Evolutionary conservation across 2,113 vertebrate species (phyloP), one percentile per base, ranked within the genome.

Genomic region (Bagarius yarrelli): DNA sequence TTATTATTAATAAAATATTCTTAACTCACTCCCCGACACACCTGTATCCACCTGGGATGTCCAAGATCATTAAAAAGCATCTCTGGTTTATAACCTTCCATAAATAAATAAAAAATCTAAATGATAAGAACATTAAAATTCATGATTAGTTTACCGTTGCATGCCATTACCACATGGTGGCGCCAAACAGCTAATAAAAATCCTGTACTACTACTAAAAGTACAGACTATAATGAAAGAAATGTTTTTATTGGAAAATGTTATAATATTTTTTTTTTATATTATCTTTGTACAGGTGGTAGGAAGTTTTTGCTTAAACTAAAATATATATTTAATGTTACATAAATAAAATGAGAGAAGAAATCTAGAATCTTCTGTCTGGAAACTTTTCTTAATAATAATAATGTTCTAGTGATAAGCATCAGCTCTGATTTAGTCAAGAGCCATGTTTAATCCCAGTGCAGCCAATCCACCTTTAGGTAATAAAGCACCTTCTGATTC

Each of bases 401-500:
- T 81, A 69, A 36, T 57, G 9, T 76, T 81, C 12, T n/a, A 60
- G 55, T 27, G 53, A 82, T 76, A 76, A 76, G n/a, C n/a, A 56
- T 76, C 56, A 52, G 78, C 14, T 8, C 36, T 70, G 53, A 69
- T 76, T 81, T 66, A 55, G 52, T 77, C 27, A 9, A 67, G 52
- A 57, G 34, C 53, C 36, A 40, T 56, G 27, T 76, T 81, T 80
- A 71, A 71, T 61, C 71, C 69, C 53, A 34, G 44, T 69, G 77
- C 61, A 79, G 77, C 34, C 18, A 59, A 72, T 63, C 52, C 75
- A 77, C 75, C 59, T 69, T 79, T 74, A 64, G 57, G 40, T 81
- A 74, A 81, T 74, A 50, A 81, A 81, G 80, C 67, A n/a, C 18
- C 36, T 15, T 25, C 47, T 71, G 3, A 6, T 3, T 40, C 6